Evolutionary conservation across 2,797 vertebrate genomes (phyloP).

Genomic region (Myotis myotis): DNA sequence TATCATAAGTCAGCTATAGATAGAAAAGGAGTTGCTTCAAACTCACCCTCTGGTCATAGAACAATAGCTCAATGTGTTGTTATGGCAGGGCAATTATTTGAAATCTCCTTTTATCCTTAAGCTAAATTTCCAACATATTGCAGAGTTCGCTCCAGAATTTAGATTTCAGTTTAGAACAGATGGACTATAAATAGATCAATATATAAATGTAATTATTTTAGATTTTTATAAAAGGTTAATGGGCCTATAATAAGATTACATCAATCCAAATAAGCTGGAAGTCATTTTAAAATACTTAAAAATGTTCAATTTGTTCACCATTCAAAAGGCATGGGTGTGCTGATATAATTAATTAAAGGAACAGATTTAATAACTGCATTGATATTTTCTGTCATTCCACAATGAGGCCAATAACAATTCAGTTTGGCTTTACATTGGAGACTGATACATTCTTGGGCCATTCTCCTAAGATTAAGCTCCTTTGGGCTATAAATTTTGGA

Average conservation of each 20-base stretch:
- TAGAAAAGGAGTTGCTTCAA: constrained; percentile 23
- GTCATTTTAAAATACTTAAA: constrained; percentile 23
- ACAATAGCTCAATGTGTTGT: constrained; percentile 28
- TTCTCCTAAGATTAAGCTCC: constrained; percentile 2
- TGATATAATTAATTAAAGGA: constrained; percentile 30
- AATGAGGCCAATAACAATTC: constrained; percentile 42
- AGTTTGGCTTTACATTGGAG: constrained; percentile 46
- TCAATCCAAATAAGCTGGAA: constrained; percentile 11
- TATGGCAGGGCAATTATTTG: not conserved
- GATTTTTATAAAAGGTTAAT: not conserved
- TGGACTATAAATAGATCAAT: not conserved
- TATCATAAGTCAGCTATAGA: not conserved
- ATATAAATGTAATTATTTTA: constrained; percentile 1
- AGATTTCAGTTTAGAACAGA: not conserved
- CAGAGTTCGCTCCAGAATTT: not conserved
- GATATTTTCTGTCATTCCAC: constrained; percentile 16
- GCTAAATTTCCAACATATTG: not conserved
- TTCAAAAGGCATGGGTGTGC: not conserved
- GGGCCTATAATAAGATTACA: not conserved
- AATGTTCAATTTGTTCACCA: not conserved
- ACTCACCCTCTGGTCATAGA: not conserved
- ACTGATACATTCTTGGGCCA: constrained; percentile 54
- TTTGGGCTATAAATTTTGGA: constrained; percentile 60
- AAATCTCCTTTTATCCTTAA: constrained; percentile 15
- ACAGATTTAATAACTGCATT: constrained; percentile 35